These are phyloP conservation scores for Parthenolecanium corni DNA, from an alignment of 2,888 invertebrate species.

Conservation along the genomic window DNA sequence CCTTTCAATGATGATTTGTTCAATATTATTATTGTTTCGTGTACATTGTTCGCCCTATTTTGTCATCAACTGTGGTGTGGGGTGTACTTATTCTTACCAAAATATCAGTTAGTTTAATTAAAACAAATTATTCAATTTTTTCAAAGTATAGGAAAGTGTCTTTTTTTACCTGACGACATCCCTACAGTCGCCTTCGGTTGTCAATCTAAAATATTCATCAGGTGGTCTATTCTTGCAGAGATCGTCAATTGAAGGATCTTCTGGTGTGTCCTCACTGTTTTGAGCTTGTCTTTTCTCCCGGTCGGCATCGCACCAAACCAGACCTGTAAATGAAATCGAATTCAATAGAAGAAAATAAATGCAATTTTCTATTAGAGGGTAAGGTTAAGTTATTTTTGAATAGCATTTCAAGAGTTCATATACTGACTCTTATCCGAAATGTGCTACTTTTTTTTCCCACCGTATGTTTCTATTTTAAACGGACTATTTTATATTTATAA, in stretches of 20 bases:
- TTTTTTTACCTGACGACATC: constrained; percentile 80
- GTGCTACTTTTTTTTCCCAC: no score
- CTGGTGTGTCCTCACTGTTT: constrained; percentile 46
- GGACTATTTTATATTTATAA: no score
- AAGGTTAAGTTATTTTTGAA: no score
- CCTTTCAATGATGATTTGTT: no score
- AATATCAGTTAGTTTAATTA: no score
- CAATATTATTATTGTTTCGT: no score
- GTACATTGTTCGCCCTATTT: no score
- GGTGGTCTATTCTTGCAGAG: constrained; percentile 77
- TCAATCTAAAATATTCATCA: constrained; percentile 82
- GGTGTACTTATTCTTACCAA: not conserved
- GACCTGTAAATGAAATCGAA: not conserved
- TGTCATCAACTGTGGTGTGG: no score
- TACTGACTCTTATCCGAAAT: no score
- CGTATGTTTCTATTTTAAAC: no score
- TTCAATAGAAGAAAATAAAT: not conserved
- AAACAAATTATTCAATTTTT: no score
- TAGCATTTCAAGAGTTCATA: no score
- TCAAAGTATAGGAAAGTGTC: not conserved
- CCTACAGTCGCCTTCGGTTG: constrained; percentile 74
- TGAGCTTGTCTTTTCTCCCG: constrained; percentile 36
- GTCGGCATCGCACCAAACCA: constrained; percentile 23
- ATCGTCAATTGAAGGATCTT: constrained; percentile 61
- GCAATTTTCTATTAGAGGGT: not conserved